Conservation (phyloP, 2,113 vertebrate species). For the Athene cunicularia region DNA sequence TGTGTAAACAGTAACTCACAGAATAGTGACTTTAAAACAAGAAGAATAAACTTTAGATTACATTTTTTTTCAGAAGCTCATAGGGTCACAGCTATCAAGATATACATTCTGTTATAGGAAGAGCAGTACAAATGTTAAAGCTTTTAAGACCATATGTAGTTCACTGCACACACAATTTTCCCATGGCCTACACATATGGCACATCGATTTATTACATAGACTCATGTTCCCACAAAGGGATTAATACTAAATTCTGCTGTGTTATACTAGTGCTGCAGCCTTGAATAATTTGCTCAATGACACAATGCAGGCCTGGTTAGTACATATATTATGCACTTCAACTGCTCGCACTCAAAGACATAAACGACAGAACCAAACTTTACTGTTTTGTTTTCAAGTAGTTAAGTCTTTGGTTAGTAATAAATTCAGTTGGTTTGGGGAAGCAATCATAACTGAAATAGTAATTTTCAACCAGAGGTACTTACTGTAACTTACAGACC, state of each 20-base stretch:
- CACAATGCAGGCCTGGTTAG: background rate
- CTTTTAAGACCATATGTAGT: constrained; percentile 25
- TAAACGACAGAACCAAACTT: constrained; percentile 22
- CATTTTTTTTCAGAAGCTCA: constrained; percentile 2
- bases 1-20: constrained; percentile 5
- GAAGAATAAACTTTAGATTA: constrained; percentile 53
- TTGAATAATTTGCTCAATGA: background rate
- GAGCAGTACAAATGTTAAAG: constrained; percentile 62
- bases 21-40: constrained; percentile 11
- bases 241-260: background rate
- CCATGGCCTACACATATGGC: constrained; percentile 35
- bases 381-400: constrained; percentile 42
- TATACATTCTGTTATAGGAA: constrained; percentile 32
- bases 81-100: constrained; percentile 37
- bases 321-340: background rate
- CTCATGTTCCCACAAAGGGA: background rate
- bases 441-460: background rate
- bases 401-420: constrained; percentile 45
- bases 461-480: constrained; percentile 16
- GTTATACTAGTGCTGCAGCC: background rate
- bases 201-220: constrained; percentile 25
- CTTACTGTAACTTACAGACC: background rate
- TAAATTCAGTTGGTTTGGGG: constrained; percentile 7
- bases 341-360: constrained; percentile 16
- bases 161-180: constrained; percentile 43